These are phyloP conservation scores for Ceriagrion tenellum DNA, from an alignment of 2,888 invertebrate species.

Conservation along the genomic window DNA sequence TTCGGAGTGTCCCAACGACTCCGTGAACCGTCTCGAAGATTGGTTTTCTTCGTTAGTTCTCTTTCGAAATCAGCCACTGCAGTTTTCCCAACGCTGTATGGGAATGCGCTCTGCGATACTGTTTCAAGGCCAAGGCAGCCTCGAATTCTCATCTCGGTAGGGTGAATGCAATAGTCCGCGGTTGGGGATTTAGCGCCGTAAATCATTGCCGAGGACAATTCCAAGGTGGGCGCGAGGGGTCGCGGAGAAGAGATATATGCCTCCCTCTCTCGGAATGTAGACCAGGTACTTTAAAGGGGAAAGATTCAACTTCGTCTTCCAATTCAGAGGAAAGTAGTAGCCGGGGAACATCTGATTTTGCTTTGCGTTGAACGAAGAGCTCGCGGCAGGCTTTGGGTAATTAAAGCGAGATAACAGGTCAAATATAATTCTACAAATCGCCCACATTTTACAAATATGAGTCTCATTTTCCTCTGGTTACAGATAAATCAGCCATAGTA, in stretches of 20 bases:
- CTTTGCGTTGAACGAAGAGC: too few relatives aligned
- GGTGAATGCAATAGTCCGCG: neutral
- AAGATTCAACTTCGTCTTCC: neutral
- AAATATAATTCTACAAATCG: too few relatives aligned
- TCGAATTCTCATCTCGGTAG: neutral
- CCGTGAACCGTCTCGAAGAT: neutral
- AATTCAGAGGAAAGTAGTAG: neutral
- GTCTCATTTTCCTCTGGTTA: too few relatives aligned
- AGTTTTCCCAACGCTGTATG: neutral
- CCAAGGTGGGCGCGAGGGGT: neutral
- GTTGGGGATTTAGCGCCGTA: neutral
- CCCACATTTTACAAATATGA: too few relatives aligned
- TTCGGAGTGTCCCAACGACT: neutral
- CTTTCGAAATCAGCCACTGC: neutral
- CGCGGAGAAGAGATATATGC: neutral
- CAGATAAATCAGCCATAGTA: too few relatives aligned
- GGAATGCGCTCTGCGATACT: neutral
- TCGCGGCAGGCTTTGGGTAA: too few relatives aligned
- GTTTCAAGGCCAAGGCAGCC: neutral
- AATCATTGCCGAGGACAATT: neutral
- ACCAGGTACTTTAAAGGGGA: neutral
- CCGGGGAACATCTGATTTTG: neutral
- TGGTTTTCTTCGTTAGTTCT: neutral
- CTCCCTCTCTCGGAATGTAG: neutral
- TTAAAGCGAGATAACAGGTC: too few relatives aligned